Base-by-base conservation (phyloP, 2,113 vertebrate species). In the Tonatia bakeri region DNA sequence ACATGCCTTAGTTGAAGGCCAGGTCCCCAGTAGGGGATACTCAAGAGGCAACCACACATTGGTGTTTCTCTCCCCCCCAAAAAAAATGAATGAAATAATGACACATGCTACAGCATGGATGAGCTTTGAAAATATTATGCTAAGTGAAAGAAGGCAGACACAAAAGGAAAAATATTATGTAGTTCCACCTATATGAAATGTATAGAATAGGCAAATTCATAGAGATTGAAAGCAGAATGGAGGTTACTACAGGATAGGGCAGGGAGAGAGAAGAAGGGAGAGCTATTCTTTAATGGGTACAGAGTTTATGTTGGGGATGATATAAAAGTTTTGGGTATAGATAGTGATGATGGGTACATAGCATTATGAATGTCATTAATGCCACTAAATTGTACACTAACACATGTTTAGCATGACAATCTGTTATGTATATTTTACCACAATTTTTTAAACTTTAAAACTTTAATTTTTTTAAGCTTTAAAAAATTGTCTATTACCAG, bases 111-210 rank as follows among this genome's bases (percentile, higher is more conserved):
- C 3, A 70, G 31, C 33, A 45, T 52, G 40, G 20, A 77, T 72
- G 31, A 89, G 90, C 11, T 45, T 83, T 87, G 38, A 88, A 73
- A 67, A 88, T 28, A 54, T 72, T 90, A 64, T 64, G 33, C 47
- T 75, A 75, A 85, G 65, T 91, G 59, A 91, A 89, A 93, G 61
- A 93, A 86, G 43, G 11, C 87, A 91, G 22, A 81, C 33, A 91
- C 47, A 56, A 96, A 91, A 67, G 80, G 72, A 43, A 24, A 85
- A 85, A 61, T 80, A 67, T 3, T 50, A 6, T 84, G 79, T 84
- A 64, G 77, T 65, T 77, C 20, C 54, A 54, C 65, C 85, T 87
- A 80, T 28, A 28, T 43, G 14, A 90, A 85, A 33, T 90, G 79
- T 92, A 22, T 86, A 92, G 65, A 88, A 61, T n/a, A 77, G 73